phyloP scores from a whole-genome alignment of 2,113 vertebrate genomes.

The Oostethus manadensis region DNA sequence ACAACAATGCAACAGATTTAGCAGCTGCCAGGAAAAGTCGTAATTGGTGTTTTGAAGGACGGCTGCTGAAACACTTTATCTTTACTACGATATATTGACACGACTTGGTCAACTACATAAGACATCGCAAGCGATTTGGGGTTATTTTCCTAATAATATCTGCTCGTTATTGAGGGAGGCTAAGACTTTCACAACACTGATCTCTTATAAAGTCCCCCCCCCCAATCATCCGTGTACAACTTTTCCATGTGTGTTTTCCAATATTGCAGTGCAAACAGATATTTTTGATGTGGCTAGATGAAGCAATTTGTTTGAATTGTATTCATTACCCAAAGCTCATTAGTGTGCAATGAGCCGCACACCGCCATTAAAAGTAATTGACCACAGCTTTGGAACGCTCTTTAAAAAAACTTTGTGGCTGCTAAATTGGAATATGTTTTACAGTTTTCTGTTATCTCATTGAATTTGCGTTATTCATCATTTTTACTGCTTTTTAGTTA shows the following conservation, averaged over 20 bases:
- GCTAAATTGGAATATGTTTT: constrained; percentile 54
- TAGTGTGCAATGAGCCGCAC: constrained; percentile 51
- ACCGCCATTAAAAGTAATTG: constrained; percentile 52
- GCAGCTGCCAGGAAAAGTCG: too few relatives aligned
- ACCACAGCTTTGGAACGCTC: constrained; percentile 45
- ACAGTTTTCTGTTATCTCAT: constrained; percentile 44
- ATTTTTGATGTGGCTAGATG: constrained; percentile 53
- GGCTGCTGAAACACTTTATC: background rate
- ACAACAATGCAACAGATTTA: too few relatives aligned
- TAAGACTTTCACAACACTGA: constrained; percentile 17
- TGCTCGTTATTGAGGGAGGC: background rate
- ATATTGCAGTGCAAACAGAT: constrained; percentile 9
- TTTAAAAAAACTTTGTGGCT: constrained; percentile 22
- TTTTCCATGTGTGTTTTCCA: constrained; percentile 17
- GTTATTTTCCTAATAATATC: constrained; percentile 3
- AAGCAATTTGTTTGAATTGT: constrained; percentile 36
- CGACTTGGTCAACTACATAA: background rate
- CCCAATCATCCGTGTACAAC: background rate
- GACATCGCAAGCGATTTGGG: background rate
- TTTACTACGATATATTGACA: background rate
- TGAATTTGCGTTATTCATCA: constrained; percentile 59
- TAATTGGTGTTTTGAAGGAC: background rate
- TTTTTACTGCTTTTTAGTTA: constrained; percentile 43
- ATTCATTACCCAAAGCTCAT: constrained; percentile 60
- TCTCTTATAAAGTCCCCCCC: constrained; percentile 3